Evolutionary conservation across 2,797 vertebrate genomes (phyloP).

Genomic region (Rachycentron canadum): DNA sequence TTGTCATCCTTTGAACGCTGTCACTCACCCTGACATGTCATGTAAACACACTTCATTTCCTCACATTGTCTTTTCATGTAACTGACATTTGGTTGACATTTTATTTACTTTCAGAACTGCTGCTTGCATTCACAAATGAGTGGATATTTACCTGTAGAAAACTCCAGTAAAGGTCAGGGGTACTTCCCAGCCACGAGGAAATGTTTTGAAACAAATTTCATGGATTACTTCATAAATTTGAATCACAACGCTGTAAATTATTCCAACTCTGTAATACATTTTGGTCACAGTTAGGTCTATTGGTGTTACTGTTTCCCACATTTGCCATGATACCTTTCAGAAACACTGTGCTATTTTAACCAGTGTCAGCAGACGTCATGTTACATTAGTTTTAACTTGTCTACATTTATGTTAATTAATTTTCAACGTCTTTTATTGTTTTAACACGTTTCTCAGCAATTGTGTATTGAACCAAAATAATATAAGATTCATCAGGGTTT

Average conservation of each 20-base stretch:
- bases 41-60: constrained; percentile 20
- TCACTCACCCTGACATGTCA: constrained; percentile 18
- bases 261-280: background rate
- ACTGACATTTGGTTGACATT: constrained; percentile 1
- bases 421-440: background rate
- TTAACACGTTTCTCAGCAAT: background rate
- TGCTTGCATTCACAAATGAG: background rate
- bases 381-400: background rate
- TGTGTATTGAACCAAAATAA: constrained; percentile 1
- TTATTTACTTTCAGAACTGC: background rate
- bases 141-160: background rate
- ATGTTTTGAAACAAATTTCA: background rate
- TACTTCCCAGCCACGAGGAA: background rate
- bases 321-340: background rate
- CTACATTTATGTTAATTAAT: background rate
- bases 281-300: background rate
- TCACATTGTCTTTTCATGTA: background rate
- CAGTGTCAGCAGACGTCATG: background rate
- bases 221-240: background rate
- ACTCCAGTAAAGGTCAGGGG: background rate
- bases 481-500: constrained; percentile 7
- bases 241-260: background rate
- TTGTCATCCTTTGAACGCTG: constrained; percentile 28
- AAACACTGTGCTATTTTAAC: background rate
- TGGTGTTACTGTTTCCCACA: background rate